These are phyloP conservation scores for Rhizoglyphus robini DNA, from an alignment of 1,140 invertebrate species.

Conservation along the genomic window DNA sequence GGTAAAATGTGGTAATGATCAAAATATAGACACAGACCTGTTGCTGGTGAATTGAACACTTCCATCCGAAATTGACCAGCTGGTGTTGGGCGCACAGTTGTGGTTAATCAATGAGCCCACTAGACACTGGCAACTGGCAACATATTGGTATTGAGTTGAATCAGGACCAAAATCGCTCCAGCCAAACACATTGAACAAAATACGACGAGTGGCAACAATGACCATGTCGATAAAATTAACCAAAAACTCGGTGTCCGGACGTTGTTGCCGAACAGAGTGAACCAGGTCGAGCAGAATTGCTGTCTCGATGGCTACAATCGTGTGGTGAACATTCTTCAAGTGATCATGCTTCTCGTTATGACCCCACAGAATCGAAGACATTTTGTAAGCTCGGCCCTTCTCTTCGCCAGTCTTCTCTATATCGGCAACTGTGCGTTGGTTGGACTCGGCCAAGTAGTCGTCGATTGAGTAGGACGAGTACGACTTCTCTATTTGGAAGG, in stretches of 20 bases:
- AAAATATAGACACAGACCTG: no score
- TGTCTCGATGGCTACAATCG: neutral
- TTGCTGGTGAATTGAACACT: no score
- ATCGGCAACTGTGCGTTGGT: neutral
- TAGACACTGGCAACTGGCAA: slow-evolving; percentile 1
- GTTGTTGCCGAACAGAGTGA: neutral
- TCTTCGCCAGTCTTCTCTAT: neutral
- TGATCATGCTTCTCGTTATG: neutral
- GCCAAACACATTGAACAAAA: slow-evolving; percentile 15
- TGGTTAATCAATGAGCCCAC: slow-evolving; percentile 11
- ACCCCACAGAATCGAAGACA: slow-evolving; percentile 11
- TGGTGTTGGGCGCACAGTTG: neutral
- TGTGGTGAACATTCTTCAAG: neutral
- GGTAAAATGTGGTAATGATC: no score
- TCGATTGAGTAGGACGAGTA: neutral
- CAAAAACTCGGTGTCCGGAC: neutral
- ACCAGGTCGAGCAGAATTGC: neutral
- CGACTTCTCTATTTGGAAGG: neutral
- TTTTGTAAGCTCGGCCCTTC: neutral
- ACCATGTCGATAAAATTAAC: neutral
- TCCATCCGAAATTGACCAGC: neutral
- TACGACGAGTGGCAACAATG: neutral
- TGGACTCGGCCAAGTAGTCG: neutral
- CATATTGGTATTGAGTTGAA: neutral
- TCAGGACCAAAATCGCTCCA: slow-evolving; percentile 1